Evolutionary conservation across 1,140 invertebrate species (phyloP), one percentile per base, ranked within the genome.

Genomic region (Brachionus manjavacas): DNA sequence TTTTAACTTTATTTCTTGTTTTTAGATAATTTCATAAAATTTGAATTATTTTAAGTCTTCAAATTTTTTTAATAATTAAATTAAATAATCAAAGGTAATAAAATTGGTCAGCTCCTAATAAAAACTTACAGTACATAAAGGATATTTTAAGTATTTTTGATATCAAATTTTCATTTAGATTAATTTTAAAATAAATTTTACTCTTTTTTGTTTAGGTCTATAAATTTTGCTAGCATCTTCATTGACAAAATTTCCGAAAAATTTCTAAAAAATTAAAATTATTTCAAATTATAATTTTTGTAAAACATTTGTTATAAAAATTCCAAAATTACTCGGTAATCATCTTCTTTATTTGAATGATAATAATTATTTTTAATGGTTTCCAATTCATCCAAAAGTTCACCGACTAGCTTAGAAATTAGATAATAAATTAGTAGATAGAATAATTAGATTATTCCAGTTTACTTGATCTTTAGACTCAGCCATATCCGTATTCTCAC

Each of bases 141-240:
- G 31, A 35, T 35, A 35, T 35, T 35, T 35, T 6, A 35, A 35
- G 31, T 35, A 35, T 35, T 35, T 35, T 35, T 35, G 31, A 6
- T 35, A 7, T 35, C 31, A 35, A 35, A 35, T 35, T 35, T 35
- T 35, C 31, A 35, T 6, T 35, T 35, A 3, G 31, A 35, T 35
- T 35, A 3, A 2, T 35, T 35, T 35, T 35, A 7, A 35, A 35
- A 35, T 35, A 35, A 35, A 35, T 35, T 35, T 35, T 70, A 70
- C 66, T 35, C 66, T 70, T 70, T 70, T 70, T 70, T 70, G 66
- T 70, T 70, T 70, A 7, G 66, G 35, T 6, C 12, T 70, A 39
- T 35, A 16, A 70, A 1, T 8, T 20, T 60, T 60, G 4, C 1
- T 20, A 60, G 2, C 52, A 23, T 60, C 6, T 60, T 60, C 52